A percentile compares a stretch with the other conserved stretches of the same genome.
Evolutionary conservation across 2,888 invertebrate species (phyloP).

Genomic region (Leptopilina myrica): DNA sequence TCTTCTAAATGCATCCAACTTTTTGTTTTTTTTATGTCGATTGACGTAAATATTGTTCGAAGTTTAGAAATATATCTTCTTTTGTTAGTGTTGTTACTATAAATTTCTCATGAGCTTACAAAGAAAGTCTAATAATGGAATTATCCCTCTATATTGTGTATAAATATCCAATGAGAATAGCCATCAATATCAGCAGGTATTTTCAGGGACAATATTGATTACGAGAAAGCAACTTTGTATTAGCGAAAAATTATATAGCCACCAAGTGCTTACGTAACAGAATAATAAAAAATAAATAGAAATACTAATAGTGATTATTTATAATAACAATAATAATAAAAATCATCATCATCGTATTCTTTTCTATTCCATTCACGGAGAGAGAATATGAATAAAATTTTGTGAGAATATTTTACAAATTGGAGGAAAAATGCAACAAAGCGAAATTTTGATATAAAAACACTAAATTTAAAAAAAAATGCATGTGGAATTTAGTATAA

Average conservation of each 20-base stretch:
- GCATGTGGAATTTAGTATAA: too few relatives aligned
- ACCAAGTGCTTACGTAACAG: background rate
- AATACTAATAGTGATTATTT: background rate
- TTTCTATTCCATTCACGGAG: too few relatives aligned
- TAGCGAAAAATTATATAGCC: background rate
- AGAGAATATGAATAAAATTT: too few relatives aligned
- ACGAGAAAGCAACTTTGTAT: slow-evolving; percentile 8
- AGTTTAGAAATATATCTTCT: background rate
- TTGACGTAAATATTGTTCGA: background rate
- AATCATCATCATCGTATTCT: too few relatives aligned
- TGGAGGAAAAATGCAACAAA: too few relatives aligned
- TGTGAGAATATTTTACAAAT: too few relatives aligned
- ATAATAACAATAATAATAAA: too few relatives aligned
- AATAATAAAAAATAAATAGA: background rate
- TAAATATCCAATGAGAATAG: slow-evolving; percentile 14
- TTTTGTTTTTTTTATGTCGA: background rate
- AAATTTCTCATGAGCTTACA: background rate
- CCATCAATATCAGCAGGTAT: slow-evolving; percentile 19
- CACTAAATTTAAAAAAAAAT: too few relatives aligned
- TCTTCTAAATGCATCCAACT: background rate
- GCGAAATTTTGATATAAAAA: too few relatives aligned
- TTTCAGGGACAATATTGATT: slow-evolving; percentile 16
- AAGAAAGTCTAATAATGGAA: slow-evolving; percentile 12
- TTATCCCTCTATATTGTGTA: background rate
- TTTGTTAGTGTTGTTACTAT: background rate